Base-by-base conservation (phyloP, 1,140 invertebrate genomes). In the Stegodyphus dumicola region DNA sequence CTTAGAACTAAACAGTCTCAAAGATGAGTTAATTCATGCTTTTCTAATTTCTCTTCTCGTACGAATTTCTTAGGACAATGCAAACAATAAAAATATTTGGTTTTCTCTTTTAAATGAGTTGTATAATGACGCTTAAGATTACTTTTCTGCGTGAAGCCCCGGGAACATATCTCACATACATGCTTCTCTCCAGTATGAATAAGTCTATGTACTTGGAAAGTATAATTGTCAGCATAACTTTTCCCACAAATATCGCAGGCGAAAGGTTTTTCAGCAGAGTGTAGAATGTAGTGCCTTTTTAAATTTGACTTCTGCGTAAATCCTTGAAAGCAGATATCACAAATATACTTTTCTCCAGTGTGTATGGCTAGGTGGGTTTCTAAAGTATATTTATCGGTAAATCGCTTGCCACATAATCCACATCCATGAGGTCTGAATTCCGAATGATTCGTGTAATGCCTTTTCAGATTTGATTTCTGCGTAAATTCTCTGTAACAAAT, bases 221-320 rank as follows among this genome's bases (percentile, higher is more conserved):
- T 77, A 73, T 78, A 77, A 48, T 86, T 80, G 49, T 86, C 85
- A 49, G 77, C 70, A 69, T 80, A 87, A 56, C 78, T 78, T 56
- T 86, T 87, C 0, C 84, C 89, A 77, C 87, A 87, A 13, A 83
- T 65, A 52, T 86, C 80, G 77, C 87, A 87, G 52, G 65, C 66
- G 66, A 81, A 87, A 17, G 85, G 85, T 73, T 80, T 87, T 53
- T 84, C 78, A 51, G 75, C 85, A 52, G 52, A 86, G 74, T 87
- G 87, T 6, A 87, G 33, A 54, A 83, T 66, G 18, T 81, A 81
- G 64, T 87, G 87, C 56, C 85, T 65, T 75, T 86, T 86, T 11
- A 86, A 60, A 69, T 86, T 80, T 1, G 77, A 79, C 17, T 79
- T 79, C 13, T 79, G 77, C 5, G 85, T 80, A 69, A 86, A 86